These are phyloP conservation scores for Plebejus melissa DNA, from an alignment of 2,888 invertebrate species.

Conservation along the genomic window DNA sequence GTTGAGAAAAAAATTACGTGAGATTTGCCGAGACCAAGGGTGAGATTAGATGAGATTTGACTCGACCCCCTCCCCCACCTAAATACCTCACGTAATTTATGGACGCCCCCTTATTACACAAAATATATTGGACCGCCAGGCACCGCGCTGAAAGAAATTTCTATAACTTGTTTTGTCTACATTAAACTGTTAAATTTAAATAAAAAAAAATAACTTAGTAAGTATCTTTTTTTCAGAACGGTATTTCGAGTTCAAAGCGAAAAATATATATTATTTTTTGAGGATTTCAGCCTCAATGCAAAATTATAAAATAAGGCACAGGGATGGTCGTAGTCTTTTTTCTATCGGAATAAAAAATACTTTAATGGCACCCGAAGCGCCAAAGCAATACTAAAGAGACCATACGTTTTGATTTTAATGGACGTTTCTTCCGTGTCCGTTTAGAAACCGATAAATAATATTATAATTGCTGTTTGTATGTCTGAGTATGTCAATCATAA, in stretches of 20 bases:
- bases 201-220: too few relatives aligned
- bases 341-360: conserved; percentile 46
- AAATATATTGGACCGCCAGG: too few relatives aligned
- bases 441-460: background rate
- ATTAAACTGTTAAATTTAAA: too few relatives aligned
- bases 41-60: too few relatives aligned
- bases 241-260: background rate
- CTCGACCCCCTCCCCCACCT: too few relatives aligned
- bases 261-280: background rate
- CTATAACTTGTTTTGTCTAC: too few relatives aligned
- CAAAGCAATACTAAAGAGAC: background rate
- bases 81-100: too few relatives aligned
- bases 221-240: background rate
- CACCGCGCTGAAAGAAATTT: too few relatives aligned
- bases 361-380: conserved; percentile 51
- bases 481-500: background rate
- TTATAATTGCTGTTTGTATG: too few relatives aligned
- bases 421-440: background rate
- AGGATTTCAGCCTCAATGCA: background rate
- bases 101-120: too few relatives aligned
- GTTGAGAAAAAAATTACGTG: too few relatives aligned
- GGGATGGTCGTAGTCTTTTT: conserved; percentile 30
- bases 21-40: too few relatives aligned
- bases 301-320: background rate
- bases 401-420: background rate